These are phyloP conservation scores for Orthosia incerta DNA, from an alignment of 2,888 invertebrate species.

Conservation along the genomic window DNA sequence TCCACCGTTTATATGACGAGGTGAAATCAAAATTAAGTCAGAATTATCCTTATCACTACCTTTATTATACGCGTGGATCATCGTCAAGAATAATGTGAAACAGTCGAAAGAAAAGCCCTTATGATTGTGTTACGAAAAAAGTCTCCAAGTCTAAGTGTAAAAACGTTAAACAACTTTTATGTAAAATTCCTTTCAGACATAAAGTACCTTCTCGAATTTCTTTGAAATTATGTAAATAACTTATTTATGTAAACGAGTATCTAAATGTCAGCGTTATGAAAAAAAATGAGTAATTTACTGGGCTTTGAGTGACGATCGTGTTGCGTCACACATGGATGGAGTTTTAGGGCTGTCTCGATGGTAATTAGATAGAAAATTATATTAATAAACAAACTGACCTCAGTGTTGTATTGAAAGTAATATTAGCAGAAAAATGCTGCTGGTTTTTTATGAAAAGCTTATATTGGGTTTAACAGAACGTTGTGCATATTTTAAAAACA, in stretches of 20 bases:
- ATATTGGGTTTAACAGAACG: too few relatives aligned
- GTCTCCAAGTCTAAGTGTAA: conserved; percentile 21
- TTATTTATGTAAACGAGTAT: conserved; percentile 57
- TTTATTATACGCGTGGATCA: not conserved
- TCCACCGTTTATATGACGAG: too few relatives aligned
- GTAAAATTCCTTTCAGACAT: conserved; percentile 34
- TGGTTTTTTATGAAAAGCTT: too few relatives aligned
- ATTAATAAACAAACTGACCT: too few relatives aligned
- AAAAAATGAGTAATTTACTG: conserved; percentile 51
- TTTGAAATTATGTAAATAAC: conserved; percentile 46
- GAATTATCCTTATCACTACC: not conserved
- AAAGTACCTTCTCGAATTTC: conserved; percentile 37
- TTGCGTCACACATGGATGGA: conserved; percentile 26
- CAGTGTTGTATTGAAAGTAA: too few relatives aligned
- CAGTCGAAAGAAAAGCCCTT: conserved; percentile 9
- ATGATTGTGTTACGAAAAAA: conserved; percentile 32
- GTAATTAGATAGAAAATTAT: not conserved
- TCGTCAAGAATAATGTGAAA: conserved; percentile 26
- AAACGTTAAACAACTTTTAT: conserved; percentile 39
- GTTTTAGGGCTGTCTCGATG: conserved; percentile 25
- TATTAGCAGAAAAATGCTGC: too few relatives aligned
- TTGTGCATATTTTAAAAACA: too few relatives aligned
- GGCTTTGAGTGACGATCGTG: conserved; percentile 29
- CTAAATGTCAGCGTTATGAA: conserved; percentile 47
- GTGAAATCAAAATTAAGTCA: not conserved